A percentile compares a stretch with the other conserved stretches of the same genome.
Conservation (phyloP, 2,797 vertebrate genomes). For the Helicolenus hilgendorfi region DNA sequence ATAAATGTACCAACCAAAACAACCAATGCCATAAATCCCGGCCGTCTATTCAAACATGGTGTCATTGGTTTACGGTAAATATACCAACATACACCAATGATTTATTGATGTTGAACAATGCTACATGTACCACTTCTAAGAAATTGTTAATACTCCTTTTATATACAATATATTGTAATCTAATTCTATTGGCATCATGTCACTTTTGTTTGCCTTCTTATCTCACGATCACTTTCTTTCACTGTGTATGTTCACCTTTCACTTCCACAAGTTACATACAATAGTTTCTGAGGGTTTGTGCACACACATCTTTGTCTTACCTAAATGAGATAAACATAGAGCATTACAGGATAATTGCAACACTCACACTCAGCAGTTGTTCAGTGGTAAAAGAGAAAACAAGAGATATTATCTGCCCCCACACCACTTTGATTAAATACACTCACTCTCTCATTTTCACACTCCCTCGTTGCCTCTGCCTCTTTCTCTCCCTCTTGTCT, state of each 20-base stretch:
- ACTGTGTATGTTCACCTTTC: neutral
- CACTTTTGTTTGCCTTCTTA: neutral
- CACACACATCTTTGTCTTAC: neutral
- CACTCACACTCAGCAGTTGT: constrained; percentile 21
- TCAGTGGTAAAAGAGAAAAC: constrained; percentile 15
- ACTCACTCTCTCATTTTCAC: constrained; percentile 80
- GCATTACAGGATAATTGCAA: neutral
- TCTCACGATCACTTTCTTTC: neutral
- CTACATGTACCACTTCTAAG: constrained; percentile 51
- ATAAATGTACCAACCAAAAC: neutral
- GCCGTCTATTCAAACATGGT: neutral
- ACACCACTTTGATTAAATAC: constrained; percentile 80
- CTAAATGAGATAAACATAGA: constrained; percentile 16
- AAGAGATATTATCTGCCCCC: constrained; percentile 51
- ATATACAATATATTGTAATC: neutral
- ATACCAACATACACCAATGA: neutral
- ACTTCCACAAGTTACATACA: neutral
- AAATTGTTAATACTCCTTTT: neutral
- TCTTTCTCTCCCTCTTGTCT: constrained; percentile 72
- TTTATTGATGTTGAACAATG: constrained; percentile 26
- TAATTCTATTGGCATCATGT: neutral
- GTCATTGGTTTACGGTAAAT: neutral
- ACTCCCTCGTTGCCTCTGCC: constrained; percentile 70
- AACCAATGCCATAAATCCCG: neutral
- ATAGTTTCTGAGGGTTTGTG: neutral